Evolutionary conservation across 2,797 vertebrate genomes (phyloP), one percentile per base, ranked within the genome.

Genomic region (Xiphophorus birchmanni): DNA sequence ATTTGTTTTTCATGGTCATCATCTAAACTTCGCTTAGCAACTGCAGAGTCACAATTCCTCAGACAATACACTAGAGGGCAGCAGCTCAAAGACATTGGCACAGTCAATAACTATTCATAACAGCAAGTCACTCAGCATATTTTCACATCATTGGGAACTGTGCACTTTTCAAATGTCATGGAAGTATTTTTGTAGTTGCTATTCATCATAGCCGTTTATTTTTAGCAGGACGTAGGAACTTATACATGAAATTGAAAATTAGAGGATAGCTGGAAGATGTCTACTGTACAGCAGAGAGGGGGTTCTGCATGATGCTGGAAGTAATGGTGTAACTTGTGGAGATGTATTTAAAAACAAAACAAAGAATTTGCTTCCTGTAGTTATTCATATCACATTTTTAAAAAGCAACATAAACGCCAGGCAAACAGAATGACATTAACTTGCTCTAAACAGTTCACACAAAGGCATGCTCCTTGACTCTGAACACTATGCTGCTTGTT

Each of bases 41-140:
- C 26, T 15, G 5, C 5, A 44, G 29, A 65, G 32, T 50, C 74
- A 29, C 77, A 86, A 60, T 86, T 89, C 35, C 48, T 4, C 15
- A 15, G 40, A 1, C 63, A 0, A 58, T 32, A 0, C 93, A 91
- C 87, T 77, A 91, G 94, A 92, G 86, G 87, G 90, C 89, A 89
- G 90, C 89, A 93, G 48, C 40, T 56, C 65, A 60, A 50, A 48
- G 3, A 56, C 50, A 72, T 13, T 8, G 65, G 50, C 42, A 76
- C 18, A 9, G 8, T 12, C 56, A 23, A 48, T 42, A 47, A 63
- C 13, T 12, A 44, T 13, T 35, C 17, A 6, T 8, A 11, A 26
- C 7, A 50, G 60, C 52, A 44, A 44, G 11, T 71, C 40, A n/a
- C 40, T 26, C 13, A 42, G 13, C 42, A 44, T 69, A 69, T 40